Conservation (phyloP, 2,888 invertebrate species). For the Leucania comma region DNA sequence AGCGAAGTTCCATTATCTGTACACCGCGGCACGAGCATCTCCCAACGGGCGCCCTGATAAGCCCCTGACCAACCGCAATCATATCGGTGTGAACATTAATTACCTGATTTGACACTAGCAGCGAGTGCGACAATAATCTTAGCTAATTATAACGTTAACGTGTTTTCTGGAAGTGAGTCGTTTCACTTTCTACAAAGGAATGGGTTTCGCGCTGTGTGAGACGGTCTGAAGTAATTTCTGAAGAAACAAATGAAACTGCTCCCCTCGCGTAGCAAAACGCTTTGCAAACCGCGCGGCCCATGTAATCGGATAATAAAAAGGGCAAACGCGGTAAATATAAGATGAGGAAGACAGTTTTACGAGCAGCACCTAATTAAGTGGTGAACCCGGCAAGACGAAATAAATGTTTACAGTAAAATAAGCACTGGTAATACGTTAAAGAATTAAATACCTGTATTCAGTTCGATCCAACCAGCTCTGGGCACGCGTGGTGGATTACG, state of each 20-base stretch:
- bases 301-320: conserved; percentile 91
- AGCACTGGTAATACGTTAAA: conserved; percentile 64
- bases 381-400: conserved; percentile 88
- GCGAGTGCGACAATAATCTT: conserved; percentile 81
- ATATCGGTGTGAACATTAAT: conserved; percentile 88
- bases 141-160: conserved; percentile 82
- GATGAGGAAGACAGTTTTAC: conserved; percentile 91
- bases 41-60: conserved; percentile 85
- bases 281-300: conserved; percentile 89
- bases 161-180: conserved; percentile 72
- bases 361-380: conserved; percentile 90
- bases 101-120: conserved; percentile 80
- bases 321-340: conserved; percentile 91
- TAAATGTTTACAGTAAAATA: conserved; percentile 85
- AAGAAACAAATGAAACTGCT: conserved; percentile 90
- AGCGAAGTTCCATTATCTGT: conserved; percentile 74
- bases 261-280: conserved; percentile 87
- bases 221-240: conserved; percentile 88
- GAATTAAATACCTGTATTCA: conserved; percentile 43
- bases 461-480: background rate
- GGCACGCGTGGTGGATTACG: too few relatives aligned
- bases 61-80: conserved; percentile 84
- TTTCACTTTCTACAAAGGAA: conserved; percentile 66
- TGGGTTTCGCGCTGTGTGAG: conserved; percentile 72
- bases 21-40: conserved; percentile 73